A percentile compares a stretch with the other conserved stretches of the same genome.
These are phyloP conservation scores for Agrotis ipsilon DNA, from an alignment of 2,888 invertebrate genomes.

Conservation along the genomic window DNA sequence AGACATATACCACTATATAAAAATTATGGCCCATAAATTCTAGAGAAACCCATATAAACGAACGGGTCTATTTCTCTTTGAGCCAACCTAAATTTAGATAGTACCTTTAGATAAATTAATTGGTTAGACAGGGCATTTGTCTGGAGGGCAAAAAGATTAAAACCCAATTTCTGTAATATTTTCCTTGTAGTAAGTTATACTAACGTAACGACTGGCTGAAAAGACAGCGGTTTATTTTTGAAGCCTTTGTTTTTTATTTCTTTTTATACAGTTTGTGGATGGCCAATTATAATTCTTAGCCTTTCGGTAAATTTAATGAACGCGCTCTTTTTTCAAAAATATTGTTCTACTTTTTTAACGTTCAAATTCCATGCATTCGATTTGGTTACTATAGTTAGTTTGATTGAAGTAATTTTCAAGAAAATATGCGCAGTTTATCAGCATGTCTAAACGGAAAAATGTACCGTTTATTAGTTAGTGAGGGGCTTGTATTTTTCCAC, in stretches of 20 bases:
- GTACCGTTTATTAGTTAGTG: not conserved
- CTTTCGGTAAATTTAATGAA: constrained; percentile 1
- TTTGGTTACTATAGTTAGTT: constrained; percentile 2
- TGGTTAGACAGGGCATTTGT: constrained; percentile 53
- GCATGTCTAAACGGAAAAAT: constrained; percentile 6
- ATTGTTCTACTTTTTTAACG: not conserved
- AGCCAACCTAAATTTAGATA: constrained; percentile 45
- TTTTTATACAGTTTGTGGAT: constrained; percentile 4
- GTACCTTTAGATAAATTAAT: constrained; percentile 48
- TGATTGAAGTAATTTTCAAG: constrained; percentile 17
- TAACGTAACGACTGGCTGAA: not conserved
- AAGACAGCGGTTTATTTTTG: not conserved
- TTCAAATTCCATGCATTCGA: not conserved
- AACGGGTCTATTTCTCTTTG: constrained; percentile 46
- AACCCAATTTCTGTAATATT: constrained; percentile 26
- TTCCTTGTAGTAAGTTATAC: constrained; percentile 17
- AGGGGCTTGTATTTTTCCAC: not conserved
- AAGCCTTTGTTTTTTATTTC: constrained; percentile 1
- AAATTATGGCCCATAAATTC: constrained; percentile 49
- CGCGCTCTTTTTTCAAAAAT: not conserved
- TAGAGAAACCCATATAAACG: constrained; percentile 32
- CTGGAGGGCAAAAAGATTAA: constrained; percentile 58
- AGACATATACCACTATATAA: constrained; percentile 29
- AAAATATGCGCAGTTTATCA: constrained; percentile 33
- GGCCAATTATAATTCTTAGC: not conserved